Conservation (phyloP, 2,797 vertebrate species). For the Phrynocephalus guinanensis region DNA sequence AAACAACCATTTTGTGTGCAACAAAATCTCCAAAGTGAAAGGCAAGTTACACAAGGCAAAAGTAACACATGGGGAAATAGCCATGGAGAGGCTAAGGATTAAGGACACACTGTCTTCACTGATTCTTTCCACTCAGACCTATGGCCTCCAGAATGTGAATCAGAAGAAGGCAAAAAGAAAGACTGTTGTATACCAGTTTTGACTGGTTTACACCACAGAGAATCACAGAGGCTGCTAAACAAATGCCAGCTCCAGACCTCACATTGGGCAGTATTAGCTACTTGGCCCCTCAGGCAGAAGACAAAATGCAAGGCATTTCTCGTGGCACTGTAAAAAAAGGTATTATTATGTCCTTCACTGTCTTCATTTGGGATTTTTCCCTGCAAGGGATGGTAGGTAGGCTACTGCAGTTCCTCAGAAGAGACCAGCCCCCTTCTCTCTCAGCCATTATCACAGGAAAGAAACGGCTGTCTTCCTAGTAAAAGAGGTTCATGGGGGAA, state of each 20-base stretch:
- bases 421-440: no score
- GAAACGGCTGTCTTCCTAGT: no score
- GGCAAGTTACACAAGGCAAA: neutral
- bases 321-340: no score
- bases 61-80: neutral
- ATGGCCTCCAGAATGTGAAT: neutral
- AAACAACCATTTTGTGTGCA: neutral
- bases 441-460: no score
- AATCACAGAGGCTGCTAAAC: neutral
- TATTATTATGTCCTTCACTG: no score
- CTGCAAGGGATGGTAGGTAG: no score
- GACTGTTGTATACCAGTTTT: neutral
- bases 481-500: no score
- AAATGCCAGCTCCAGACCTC: neutral
- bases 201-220: neutral
- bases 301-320: no score
- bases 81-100: neutral
- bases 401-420: no score
- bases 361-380: no score
- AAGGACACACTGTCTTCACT: neutral
- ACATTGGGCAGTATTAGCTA: neutral
- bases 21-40: neutral
- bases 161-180: neutral
- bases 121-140: neutral
- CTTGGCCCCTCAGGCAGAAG: no score